Conservation (phyloP, 2,888 invertebrate genomes). For the Sceliomorpha sp. region DNA sequence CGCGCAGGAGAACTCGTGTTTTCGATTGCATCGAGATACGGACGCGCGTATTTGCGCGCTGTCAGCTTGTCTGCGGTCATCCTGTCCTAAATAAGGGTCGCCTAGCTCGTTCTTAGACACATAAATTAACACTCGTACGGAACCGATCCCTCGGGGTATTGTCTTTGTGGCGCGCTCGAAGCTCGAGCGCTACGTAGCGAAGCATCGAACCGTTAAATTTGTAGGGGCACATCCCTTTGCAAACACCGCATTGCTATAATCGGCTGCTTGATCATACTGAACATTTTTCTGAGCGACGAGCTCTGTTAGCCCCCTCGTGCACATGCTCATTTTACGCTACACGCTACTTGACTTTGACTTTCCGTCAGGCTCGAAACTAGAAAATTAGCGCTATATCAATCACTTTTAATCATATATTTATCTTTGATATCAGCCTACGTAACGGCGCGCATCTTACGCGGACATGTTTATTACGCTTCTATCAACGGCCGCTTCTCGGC, state of each 20-base stretch:
- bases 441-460: too few relatives aligned
- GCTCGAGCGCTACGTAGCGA: conserved; percentile 52
- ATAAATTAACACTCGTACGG: conserved; percentile 58
- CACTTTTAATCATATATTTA: background rate
- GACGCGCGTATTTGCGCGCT: conserved; percentile 55
- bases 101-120: conserved; percentile 58
- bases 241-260: conserved; percentile 55
- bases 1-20: conserved; percentile 45
- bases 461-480: too few relatives aligned
- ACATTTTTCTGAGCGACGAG: conserved; percentile 54
- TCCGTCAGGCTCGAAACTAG: conserved; percentile 38
- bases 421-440: too few relatives aligned
- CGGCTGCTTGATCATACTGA: conserved; percentile 56
- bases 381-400: conserved; percentile 54
- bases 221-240: conserved; percentile 58
- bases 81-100: conserved; percentile 58
- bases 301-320: conserved; percentile 51
- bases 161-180: conserved; percentile 55
- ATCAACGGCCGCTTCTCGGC: too few relatives aligned
- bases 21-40: conserved; percentile 54
- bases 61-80: conserved; percentile 58
- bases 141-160: conserved; percentile 58
- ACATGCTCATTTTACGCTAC: conserved; percentile 57
- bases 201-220: conserved; percentile 59
- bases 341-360: conserved; percentile 54